Base-by-base conservation (phyloP, 2,888 invertebrate species). In the Plebejus melissa region DNA sequence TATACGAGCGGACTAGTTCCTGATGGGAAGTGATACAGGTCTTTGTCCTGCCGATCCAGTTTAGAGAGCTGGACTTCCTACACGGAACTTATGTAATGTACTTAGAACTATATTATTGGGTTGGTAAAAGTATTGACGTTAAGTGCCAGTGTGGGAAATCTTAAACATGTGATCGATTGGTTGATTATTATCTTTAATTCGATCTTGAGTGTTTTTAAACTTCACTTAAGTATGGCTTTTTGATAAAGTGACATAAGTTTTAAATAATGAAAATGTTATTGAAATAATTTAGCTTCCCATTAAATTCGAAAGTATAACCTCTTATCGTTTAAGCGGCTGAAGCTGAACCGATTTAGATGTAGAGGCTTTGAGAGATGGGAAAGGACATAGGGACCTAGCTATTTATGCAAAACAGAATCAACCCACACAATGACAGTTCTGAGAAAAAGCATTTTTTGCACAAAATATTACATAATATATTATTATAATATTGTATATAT, bases 31-130 rank as follows among this genome's bases (percentile, higher is more conserved):
- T 92, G 90, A 87, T 89, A 83, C 86, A 86, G 93, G 92, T 93
- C 93, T 92, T 90, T 93, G 93, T 93, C 92, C 93, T 87, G 87
- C 86, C 83, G 86, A 89, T 89, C 90, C 87, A 89, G 88, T 90
- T 88, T 83, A 85, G 82, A 81, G 80, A 77, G 80, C 81, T 86
- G 86, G 87, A 86, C 87, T 87, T 83, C 83, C 83, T 81, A 82
- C 74, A 79, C 87, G 87, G 89, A 85, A 87, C 57, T 57, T 70
- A 84, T 79, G 77, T 80, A 78, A 79, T 79, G 78, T 69, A 75
- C 69, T 69, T 22, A 38, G 70, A 70, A 60, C 60, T 58, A 75
- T 57, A 70, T 58, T 70, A 54, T 69, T 75, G 46, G 69, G 69
- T 75, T 77, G 50, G 72, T 36, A 32, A 65, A 65, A 32, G 65